Evolutionary conservation across 2,888 invertebrate species (phyloP), one percentile per base, ranked within the genome.

Genomic region (Lepidocyrtoides sp.): DNA sequence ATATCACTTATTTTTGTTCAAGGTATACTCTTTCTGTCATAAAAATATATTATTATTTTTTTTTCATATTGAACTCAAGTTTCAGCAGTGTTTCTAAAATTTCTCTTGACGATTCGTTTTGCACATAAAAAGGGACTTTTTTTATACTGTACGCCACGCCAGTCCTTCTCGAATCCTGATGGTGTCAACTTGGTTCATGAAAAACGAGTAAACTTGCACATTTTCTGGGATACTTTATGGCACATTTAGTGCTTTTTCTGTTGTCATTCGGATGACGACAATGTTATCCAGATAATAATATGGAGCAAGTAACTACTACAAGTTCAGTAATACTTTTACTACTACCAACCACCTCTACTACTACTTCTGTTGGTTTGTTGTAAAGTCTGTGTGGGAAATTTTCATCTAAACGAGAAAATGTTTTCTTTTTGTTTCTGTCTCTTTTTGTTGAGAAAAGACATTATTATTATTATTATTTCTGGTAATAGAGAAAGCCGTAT

Each of bases 121-220:
- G 77, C 63, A 77, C 63, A 48, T 77, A 48, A 79, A 87, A 77
- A 14, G 44, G 48, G 23, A n/a, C 32, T 48, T 51, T 72, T n/a
- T n/a, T n/a, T n/a, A n/a, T n/a, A n/a, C n/a, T n/a, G n/a, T n/a
- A n/a, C n/a, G n/a, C n/a, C n/a, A n/a, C n/a, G n/a, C n/a, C n/a
- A n/a, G n/a, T n/a, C n/a, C n/a, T n/a, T n/a, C 72, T 10, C 26
- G 23, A 77, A 79, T 87, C 77, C 63, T 77, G 69, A 44, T 63
- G 77, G 44, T 87, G 86, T 87, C 86, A 79, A 63, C 86, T 60
- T 63, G 60, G 86, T 63, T 79, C 77, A 87, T 87, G 77, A 87
- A 87, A 87, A 77, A 87, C 86, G 86, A 87, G 86, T 77, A 79
- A 87, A 87, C 86, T 87, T 87, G 32, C 66, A 10, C 86, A 48